phyloP scores from a whole-genome alignment of 2,797 vertebrate genomes.

The Acestrorhynchus altus region DNA sequence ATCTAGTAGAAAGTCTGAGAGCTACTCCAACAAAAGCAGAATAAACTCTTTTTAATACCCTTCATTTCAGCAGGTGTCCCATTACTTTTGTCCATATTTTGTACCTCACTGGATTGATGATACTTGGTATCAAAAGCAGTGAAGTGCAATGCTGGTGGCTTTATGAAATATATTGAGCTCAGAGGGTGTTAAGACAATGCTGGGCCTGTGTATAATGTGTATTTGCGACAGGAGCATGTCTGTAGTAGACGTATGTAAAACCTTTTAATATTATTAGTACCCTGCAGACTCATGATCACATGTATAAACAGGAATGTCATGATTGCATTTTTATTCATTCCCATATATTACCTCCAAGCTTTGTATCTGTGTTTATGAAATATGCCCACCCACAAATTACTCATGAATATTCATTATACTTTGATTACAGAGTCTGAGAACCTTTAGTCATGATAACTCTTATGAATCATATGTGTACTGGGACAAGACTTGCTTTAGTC shows the following conservation, averaged over 20 bases:
- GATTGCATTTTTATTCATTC: neutral
- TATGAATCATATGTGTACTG: neutral
- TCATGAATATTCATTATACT: slow-evolving; percentile 28
- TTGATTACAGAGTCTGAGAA: slow-evolving; percentile 15
- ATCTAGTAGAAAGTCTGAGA: too few species aligned
- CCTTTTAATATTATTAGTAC: neutral
- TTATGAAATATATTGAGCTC: neutral
- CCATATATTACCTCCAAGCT: slow-evolving; percentile 6
- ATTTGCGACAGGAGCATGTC: neutral
- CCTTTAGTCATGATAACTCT: slow-evolving; percentile 17
- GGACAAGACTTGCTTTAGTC: neutral
- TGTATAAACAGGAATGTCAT: slow-evolving; percentile 7
- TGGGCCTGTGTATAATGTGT: neutral
- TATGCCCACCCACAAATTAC: slow-evolving; percentile 21
- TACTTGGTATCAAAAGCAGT: neutral
- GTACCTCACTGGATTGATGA: neutral
- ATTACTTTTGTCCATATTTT: too few species aligned
- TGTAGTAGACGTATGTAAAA: neutral
- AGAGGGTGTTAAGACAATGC: neutral
- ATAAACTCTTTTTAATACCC: too few species aligned
- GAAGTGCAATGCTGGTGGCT: neutral
- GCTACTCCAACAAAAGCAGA: too few species aligned
- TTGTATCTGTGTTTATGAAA: slow-evolving; percentile 31
- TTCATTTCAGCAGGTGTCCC: too few species aligned
- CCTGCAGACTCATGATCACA: slow-evolving; percentile 19